phyloP scores from a whole-genome alignment of 2,797 vertebrate genomes.

The Crypturellus tataupa region DNA sequence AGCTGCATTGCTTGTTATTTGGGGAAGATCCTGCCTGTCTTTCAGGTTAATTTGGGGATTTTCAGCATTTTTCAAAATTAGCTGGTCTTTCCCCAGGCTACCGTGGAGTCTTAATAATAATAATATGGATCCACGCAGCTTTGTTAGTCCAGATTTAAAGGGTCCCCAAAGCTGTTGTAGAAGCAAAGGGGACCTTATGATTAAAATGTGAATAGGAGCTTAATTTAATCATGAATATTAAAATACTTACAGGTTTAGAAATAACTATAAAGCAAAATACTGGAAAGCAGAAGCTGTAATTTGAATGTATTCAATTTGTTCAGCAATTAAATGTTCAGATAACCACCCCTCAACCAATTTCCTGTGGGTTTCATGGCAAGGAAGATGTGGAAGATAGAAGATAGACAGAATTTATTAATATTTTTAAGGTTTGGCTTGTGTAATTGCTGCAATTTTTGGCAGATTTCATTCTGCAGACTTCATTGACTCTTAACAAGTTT shows the following conservation, averaged over 20 bases:
- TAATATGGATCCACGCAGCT: background rate
- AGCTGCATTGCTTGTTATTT: background rate
- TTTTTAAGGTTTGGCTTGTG: background rate
- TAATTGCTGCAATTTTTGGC: background rate
- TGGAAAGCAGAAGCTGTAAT: background rate
- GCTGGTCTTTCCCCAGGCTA: rapidly evolving
- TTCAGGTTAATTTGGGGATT: background rate
- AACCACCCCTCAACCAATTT: background rate
- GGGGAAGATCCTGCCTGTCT: background rate
- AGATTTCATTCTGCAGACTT: background rate
- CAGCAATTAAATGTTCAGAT: background rate
- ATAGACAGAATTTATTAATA: background rate
- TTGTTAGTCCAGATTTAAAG: background rate
- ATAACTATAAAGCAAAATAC: rapidly evolving
- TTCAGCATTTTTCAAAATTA: background rate
- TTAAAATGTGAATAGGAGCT: background rate
- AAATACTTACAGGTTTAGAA: background rate
- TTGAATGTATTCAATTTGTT: background rate
- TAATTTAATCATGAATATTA: background rate
- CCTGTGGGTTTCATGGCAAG: background rate
- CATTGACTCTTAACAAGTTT: background rate
- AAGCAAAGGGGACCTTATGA: no score
- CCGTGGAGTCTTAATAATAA: background rate
- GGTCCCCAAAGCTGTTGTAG: background rate
- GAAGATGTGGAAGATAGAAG: background rate